phyloP scores from a whole-genome alignment of 1,140 invertebrate genomes.

The Stegodyphus dumicola region DNA sequence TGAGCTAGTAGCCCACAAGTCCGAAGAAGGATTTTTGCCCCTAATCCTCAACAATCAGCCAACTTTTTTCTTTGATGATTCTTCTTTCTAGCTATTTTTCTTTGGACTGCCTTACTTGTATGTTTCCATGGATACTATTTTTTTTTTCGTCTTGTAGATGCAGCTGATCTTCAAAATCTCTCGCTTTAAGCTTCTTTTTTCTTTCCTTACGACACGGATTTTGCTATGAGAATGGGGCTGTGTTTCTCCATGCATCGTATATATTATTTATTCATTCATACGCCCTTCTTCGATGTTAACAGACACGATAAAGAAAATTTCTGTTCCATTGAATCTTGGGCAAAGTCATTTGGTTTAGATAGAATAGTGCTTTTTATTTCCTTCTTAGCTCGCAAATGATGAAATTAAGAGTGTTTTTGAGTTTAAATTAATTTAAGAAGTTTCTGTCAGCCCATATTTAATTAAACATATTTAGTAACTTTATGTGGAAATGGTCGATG shows the following conservation, averaged over 20 bases:
- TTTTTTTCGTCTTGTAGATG: neutral
- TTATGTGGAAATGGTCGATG: too few relatives aligned
- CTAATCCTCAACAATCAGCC: conserved; percentile 32
- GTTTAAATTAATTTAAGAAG: too few relatives aligned
- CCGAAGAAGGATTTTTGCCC: conserved; percentile 13
- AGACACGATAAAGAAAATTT: too few relatives aligned
- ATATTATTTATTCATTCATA: neutral
- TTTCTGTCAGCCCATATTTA: too few relatives aligned
- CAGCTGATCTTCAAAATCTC: neutral
- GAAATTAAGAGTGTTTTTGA: too few relatives aligned
- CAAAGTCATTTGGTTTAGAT: too few relatives aligned
- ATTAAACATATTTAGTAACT: too few relatives aligned
- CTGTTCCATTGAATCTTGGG: too few relatives aligned
- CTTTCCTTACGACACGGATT: neutral
- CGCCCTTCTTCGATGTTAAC: too few relatives aligned
- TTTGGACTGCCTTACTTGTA: neutral
- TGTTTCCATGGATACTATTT: too few relatives aligned
- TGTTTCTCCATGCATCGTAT: conserved; percentile 1
- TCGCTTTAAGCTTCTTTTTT: neutral
- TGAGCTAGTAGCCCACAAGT: conserved; percentile 18
- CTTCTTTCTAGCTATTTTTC: neutral
- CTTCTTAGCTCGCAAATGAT: too few relatives aligned
- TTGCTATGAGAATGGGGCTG: neutral
- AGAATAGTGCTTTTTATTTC: too few relatives aligned
- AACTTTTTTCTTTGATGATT: conserved; percentile 5